Base-by-base conservation (phyloP, 2,797 vertebrate genomes). In the Hyperoplus immaculatus region DNA sequence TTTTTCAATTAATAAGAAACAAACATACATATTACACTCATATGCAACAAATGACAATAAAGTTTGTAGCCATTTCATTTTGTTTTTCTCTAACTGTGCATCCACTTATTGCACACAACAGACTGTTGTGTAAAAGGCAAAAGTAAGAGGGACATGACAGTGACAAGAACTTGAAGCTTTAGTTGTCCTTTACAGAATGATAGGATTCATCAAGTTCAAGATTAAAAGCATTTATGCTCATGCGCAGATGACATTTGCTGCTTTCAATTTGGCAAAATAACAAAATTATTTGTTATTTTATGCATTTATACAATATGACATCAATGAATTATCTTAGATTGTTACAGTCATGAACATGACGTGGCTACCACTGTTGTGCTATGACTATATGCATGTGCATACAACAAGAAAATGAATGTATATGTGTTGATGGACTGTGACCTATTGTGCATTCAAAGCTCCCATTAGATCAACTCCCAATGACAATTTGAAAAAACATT, bases 91-190 rank as follows among this genome's bases (percentile, higher is more conserved):
- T 93, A 93, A 92, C 90, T 75, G 91, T 94, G 94, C 94, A 94
- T 92, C 92, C 90, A 94, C 80, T 81, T 1, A 29, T 95, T 94
- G 94, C 92, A 94, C 92, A 94, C 94, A 92, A 94, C 77, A 94
- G 92, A 93, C 78, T 91, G 85, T 87, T 75, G 13, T n/a, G 41
- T 29, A 55, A 81, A 70, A 51, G 39, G 69, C 57, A 81, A 70
- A 46, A 73, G 75, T 81, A 82, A 78, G 85, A 93, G 46, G 86
- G 71, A 82, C 49, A 50, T 69, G 68, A 86, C 74, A 86, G 69
- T 87, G 74, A 90, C 67, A 77, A 74, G 43, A 78, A 82, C 50
- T 67, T 70, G 76, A 71, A 76, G 77, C 82, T 89, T 72, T 41
- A 39, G 79, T 85, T 86, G 61, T 85, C 50, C 60, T 86, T 65